These are phyloP conservation scores for Apeira syringaria DNA, from an alignment of 2,888 invertebrate species.

Conservation along the genomic window DNA sequence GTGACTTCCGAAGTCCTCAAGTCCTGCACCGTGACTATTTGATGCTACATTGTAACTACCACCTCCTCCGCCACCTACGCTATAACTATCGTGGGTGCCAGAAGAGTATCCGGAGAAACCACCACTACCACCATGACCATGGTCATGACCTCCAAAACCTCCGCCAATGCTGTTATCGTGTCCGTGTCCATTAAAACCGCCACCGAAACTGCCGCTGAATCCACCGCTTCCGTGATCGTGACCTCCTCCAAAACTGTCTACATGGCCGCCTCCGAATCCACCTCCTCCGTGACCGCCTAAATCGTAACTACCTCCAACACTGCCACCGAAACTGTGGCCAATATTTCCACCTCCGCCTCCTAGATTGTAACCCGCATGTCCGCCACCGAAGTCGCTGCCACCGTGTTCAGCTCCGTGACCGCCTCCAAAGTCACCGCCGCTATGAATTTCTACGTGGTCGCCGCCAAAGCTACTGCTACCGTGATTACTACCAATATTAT, in stretches of 20 bases:
- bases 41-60: slow-evolving; percentile 3
- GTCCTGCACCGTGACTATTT: slow-evolving; percentile 5
- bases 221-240: slow-evolving; percentile 39
- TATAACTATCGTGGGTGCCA: slow-evolving; percentile 39
- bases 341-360: slow-evolving; percentile 40
- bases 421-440: slow-evolving; percentile 42
- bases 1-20: slow-evolving; percentile 10
- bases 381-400: slow-evolving; percentile 45
- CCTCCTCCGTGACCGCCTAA: slow-evolving; percentile 47
- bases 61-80: slow-evolving; percentile 25
- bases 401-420: slow-evolving; percentile 52
- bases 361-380: slow-evolving; percentile 42
- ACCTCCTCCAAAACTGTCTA: slow-evolving; percentile 39
- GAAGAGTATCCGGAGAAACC: slow-evolving; percentile 27
- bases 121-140: slow-evolving; percentile 30
- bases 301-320: slow-evolving; percentile 31
- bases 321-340: slow-evolving; percentile 47
- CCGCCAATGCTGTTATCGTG: slow-evolving; percentile 35
- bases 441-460: slow-evolving; percentile 26
- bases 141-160: slow-evolving; percentile 40
- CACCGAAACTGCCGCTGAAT: slow-evolving; percentile 32
- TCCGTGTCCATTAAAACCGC: slow-evolving; percentile 48
- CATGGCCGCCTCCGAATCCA: slow-evolving; percentile 31
- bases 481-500: slow-evolving; percentile 28
- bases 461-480: slow-evolving; percentile 37